These are phyloP conservation scores for Conger conger DNA, from an alignment of 2,113 vertebrate genomes.

Conservation along the genomic window DNA sequence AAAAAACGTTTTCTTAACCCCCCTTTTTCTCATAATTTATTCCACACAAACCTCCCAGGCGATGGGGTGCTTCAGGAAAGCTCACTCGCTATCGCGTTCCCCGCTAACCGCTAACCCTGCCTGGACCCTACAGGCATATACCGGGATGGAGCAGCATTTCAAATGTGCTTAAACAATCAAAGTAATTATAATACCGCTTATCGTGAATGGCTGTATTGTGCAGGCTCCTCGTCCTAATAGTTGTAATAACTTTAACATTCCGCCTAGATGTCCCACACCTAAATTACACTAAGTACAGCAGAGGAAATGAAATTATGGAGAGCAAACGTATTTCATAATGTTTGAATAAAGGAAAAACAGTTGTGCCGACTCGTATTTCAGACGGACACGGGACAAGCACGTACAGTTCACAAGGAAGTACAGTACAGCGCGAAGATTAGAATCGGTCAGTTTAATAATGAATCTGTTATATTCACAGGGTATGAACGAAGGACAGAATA, in stretches of 20 bases:
- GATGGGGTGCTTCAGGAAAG: background rate
- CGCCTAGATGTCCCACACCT: background rate
- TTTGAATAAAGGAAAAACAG: background rate
- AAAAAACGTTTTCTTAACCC: background rate
- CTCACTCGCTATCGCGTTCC: background rate
- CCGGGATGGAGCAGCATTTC: background rate
- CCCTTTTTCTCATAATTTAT: background rate
- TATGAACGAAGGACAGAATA: background rate
- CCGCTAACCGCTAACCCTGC: background rate
- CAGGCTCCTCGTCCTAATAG: background rate
- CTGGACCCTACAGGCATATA: background rate
- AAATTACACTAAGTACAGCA: background rate
- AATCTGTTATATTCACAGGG: background rate
- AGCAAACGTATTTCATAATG: background rate
- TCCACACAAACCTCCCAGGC: background rate
- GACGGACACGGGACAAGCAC: background rate
- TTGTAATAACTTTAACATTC: background rate
- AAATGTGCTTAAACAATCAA: background rate
- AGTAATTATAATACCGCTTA: background rate
- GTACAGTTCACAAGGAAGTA: background rate
- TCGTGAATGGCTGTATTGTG: background rate
- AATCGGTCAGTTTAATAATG: background rate
- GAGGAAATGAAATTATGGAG: background rate
- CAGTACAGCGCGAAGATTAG: background rate
- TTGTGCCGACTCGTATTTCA: too few species aligned